These are phyloP conservation scores for Stigmatopora nigra DNA, from an alignment of 2,113 vertebrate species.

Conservation along the genomic window DNA sequence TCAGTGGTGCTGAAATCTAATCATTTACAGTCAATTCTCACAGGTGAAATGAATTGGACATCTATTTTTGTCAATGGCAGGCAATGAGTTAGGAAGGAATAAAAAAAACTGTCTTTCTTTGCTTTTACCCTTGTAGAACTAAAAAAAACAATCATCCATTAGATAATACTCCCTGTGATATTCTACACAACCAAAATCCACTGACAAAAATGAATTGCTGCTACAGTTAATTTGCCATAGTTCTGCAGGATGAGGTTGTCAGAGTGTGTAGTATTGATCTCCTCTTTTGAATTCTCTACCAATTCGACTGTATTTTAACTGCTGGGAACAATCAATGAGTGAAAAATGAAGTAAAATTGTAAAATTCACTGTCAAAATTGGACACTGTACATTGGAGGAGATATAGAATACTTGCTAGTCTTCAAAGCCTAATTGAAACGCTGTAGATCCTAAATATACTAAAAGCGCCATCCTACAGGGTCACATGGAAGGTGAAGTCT, in stretches of 20 bases:
- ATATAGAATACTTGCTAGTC: background rate
- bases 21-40: too few species aligned
- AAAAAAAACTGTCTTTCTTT: too few species aligned
- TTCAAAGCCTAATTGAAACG: background rate
- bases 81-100: too few species aligned
- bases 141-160: background rate
- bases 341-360: slow-evolving; percentile 2
- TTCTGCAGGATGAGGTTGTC: slow-evolving; percentile 14
- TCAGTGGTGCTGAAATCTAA: too few species aligned
- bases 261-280: slow-evolving; percentile 31
- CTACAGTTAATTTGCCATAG: slow-evolving; percentile 39
- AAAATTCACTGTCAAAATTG: background rate
- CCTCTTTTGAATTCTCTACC: slow-evolving; percentile 24
- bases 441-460: background rate
- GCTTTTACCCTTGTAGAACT: slow-evolving; percentile 4
- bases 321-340: slow-evolving; percentile 9
- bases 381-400: background rate
- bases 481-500: slow-evolving; percentile 98
- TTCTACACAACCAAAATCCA: slow-evolving; percentile 14
- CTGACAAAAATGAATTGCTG: slow-evolving; percentile 37
- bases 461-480: slow-evolving; percentile 69
- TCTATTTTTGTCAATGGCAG: too few species aligned
- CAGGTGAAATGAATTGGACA: too few species aligned
- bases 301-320: slow-evolving; percentile 21
- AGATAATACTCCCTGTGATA: background rate